A percentile compares a stretch with the other conserved stretches of the same genome.
These are phyloP conservation scores for Microtus ochrogaster DNA, from an alignment of 2,113 vertebrate species.

Conservation along the genomic window DNA sequence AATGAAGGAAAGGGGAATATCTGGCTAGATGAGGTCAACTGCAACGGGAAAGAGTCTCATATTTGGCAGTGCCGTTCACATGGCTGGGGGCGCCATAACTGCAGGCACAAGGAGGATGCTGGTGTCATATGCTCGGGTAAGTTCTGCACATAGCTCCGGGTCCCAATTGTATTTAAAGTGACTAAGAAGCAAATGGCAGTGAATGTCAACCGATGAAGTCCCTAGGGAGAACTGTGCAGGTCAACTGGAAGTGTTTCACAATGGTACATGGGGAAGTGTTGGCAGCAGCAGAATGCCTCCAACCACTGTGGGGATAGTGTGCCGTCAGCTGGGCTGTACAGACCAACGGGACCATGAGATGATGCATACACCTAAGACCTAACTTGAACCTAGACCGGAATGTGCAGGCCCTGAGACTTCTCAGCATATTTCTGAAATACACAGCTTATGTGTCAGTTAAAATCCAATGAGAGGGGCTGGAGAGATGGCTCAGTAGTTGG, in stretches of 20 bases:
- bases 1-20: constrained; percentile 83
- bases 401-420: background rate
- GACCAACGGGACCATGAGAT: constrained; percentile 53
- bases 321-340: constrained; percentile 78
- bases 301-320: constrained; percentile 62
- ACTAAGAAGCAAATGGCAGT: background rate
- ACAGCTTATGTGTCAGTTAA: background rate
- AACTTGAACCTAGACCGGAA: background rate
- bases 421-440: background rate
- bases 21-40: constrained; percentile 85
- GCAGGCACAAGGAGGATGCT: constrained; percentile 81
- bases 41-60: constrained; percentile 82
- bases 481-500: too few relatives aligned
- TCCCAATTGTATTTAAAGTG: accelerated
- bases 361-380: too few relatives aligned
- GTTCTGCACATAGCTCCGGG: background rate
- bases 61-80: constrained; percentile 84
- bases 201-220: background rate
- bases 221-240: constrained; percentile 65
- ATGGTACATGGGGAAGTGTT: constrained; percentile 71
- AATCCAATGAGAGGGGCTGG: background rate
- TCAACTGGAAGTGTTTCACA: constrained; percentile 79
- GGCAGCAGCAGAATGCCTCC: constrained; percentile 67
- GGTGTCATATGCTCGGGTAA: constrained; percentile 83
- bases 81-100: constrained; percentile 82